Conservation (phyloP, 2,888 invertebrate genomes). For the Rhimphoctona megacephalus region DNA sequence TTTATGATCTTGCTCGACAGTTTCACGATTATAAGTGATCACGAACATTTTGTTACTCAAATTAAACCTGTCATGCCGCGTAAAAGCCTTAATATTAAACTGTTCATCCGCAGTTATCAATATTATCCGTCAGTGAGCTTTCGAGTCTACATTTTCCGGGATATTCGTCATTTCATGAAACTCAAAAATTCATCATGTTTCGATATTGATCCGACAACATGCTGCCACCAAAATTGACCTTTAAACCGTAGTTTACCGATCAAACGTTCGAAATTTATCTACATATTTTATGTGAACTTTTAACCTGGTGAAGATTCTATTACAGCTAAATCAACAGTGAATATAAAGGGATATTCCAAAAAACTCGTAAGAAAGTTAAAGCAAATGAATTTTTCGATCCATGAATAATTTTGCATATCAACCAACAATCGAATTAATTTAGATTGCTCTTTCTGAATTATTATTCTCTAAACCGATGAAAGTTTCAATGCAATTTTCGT, state of each 20-base stretch:
- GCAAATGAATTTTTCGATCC: background rate
- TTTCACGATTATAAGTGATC: background rate
- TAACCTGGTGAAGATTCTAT: background rate
- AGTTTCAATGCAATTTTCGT: background rate
- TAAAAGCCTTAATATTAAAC: background rate
- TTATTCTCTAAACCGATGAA: background rate
- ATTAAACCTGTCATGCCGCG: background rate
- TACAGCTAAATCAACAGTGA: background rate
- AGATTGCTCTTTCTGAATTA: background rate
- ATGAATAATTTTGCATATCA: background rate
- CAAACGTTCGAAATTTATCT: background rate
- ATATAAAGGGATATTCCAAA: background rate
- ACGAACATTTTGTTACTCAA: background rate
- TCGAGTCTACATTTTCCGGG: background rate
- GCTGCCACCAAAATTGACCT: background rate
- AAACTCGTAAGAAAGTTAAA: background rate
- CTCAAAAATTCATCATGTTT: background rate
- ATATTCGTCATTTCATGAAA: background rate
- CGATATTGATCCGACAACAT: background rate
- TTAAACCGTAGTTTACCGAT: background rate
- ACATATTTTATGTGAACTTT: background rate
- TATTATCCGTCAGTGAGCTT: background rate
- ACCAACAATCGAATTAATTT: background rate
- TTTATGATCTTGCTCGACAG: conserved; percentile 4
- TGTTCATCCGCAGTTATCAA: background rate